Base-by-base conservation (phyloP, 2,113 vertebrate genomes). In the Microtus oregoni region DNA sequence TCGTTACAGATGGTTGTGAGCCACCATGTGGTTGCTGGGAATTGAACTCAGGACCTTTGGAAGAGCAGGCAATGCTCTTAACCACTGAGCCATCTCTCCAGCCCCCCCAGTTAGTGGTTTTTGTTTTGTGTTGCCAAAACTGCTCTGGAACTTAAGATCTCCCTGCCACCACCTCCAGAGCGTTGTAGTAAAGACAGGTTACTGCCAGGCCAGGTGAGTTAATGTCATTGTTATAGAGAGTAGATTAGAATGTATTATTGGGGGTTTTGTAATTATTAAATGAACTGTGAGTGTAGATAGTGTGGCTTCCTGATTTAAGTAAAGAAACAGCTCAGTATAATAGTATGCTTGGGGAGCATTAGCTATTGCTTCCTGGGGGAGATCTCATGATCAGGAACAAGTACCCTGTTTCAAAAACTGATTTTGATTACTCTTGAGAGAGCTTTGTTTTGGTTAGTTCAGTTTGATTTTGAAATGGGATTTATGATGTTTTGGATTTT, bases 341-440 rank as follows among this genome's bases (percentile, higher is more conserved):
- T 28, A 2, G 77, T 77, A 67, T 35, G 14, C 44, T 30, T 90
- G 12, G 65, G 63, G 63, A 63, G 7, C 90, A 78, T n/a, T 72
- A 0, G 44, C 38, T 3, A 8, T 61, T 91, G 19, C 15, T 38
- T 95, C 55, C 68, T 79, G 14, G 77, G 87, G 30, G 83, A 86
- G 32, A 24, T 70, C 19, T 89, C 20, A 19, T n/a, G 61, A 72
- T 61, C 50, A 76, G 32, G 32, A 81, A 86, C 30, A 72, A 7
- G 68, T 52, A 41, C 41, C 11, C 3, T 87, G 10, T 82, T 61
- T 93, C 68, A 67, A 73, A 47, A 50, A 52, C n/a, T 24, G 32
- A 76, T 92, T 96, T 91, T 87, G 6, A 52, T 79, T 94, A 41
- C 35, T 94, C 5, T 95, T 96, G 1, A 73, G 90, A 89, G 20